Base-by-base conservation (phyloP, 2,888 invertebrate species). In the Lithophane leautieri region DNA sequence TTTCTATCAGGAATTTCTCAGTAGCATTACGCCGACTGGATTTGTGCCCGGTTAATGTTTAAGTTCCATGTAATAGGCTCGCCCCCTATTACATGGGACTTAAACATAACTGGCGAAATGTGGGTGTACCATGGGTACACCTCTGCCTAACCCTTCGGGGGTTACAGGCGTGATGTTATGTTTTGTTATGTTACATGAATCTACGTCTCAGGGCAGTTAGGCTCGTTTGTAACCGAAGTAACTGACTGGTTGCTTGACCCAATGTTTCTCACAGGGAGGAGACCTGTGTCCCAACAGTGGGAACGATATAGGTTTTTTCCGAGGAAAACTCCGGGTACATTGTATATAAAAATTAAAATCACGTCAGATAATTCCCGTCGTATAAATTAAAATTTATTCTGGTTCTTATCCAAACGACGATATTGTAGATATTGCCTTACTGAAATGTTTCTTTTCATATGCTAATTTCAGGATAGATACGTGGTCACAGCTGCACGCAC, bases 401-500 rank as follows among this genome's bases (percentile, higher is more conserved):
- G 22, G 4, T 34, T 4, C 34, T 3, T 25, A 25, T 25, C 25
- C 25, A 50, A 66, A 47, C 22, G 28, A 9, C 2, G 47, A 50
- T 50, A 14, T 28, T 66, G 14, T 14, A 22, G 14, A 6, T 50
- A 50, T 28, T 16, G n/a, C 2, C 2, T 52, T 11, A n/a, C 12
- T 54, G 11, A 62, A 19, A 25, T 14, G 9, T n/a, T 11, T 34
- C 1, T 4, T 12, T 22, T 34, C 0, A 42, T 62, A 0, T 28
- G 2, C 2, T 12, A 4, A 47, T 93, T 94, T 9, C 91, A 96
- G 96, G 89, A 93, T 96, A 93, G 96, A 96, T 72, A 94, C 96
- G 78, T 96, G 96, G 96, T 95, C 96, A 81, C 95, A 96, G 87
- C 88, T 96, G 84, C 95, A 95, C 78, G 94, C 95, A 67, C 96